phyloP scores from a whole-genome alignment of 2,113 vertebrate species.

The Carettochelys insculpta region DNA sequence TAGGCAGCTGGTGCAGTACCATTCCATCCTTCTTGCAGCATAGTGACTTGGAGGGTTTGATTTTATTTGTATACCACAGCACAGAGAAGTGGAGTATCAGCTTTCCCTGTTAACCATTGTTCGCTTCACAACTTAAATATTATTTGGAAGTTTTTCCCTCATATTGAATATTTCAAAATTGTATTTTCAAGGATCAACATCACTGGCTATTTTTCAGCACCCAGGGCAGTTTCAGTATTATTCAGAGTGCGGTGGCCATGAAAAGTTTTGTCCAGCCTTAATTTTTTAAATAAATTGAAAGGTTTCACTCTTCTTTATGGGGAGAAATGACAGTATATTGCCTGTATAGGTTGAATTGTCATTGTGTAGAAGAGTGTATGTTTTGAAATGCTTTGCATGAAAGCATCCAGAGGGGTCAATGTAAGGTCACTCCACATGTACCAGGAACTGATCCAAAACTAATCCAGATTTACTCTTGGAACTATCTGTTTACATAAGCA shows the following conservation, averaged over 20 bases:
- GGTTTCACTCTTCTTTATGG: constrained; percentile 19
- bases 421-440: constrained; percentile 75
- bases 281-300: not conserved
- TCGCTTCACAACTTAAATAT: not conserved
- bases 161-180: constrained; percentile 29
- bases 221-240: not conserved
- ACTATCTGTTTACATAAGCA: constrained; percentile 90
- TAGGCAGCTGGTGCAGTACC: not conserved
- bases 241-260: constrained; percentile 12
- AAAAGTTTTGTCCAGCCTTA: not conserved
- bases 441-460: constrained; percentile 86
- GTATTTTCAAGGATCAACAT: constrained; percentile 47
- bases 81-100: not conserved
- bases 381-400: constrained; percentile 61
- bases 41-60: not conserved
- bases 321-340: not conserved
- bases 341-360: not conserved
- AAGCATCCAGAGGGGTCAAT: constrained; percentile 71
- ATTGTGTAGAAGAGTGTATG: not conserved
- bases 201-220: constrained; percentile 47
- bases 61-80: not conserved
- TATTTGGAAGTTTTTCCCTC: not conserved
- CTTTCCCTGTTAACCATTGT: not conserved
- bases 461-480: constrained; percentile 88
- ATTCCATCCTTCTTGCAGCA: rapidly evolving